Evolutionary conservation across 2,888 invertebrate genomes (phyloP), one percentile per base, ranked within the genome.

Genomic region (Sinentomon sp.): DNA sequence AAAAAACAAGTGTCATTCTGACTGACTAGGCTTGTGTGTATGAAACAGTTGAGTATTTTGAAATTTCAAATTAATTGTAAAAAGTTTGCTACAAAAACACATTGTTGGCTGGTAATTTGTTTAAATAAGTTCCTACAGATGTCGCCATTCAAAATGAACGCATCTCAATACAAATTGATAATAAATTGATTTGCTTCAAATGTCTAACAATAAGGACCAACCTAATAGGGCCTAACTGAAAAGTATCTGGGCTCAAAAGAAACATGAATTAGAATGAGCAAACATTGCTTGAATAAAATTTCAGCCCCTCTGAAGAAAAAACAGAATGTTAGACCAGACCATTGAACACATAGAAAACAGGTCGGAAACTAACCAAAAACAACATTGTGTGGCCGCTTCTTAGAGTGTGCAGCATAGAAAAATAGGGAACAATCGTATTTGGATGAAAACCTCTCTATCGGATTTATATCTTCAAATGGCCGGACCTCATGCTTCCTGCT

Each of bases 341-440:
- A 27, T 12, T 4, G 17, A 7, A 28, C 6, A 9, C n/a, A n/a
- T n/a, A n/a, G n/a, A n/a, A 21, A 17, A 30, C 17, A 12, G 28
- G n/a, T 14, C 12, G 14, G 17, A 14, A 28, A 18, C 41, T 47
- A 45, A 59, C 87, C 89, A 33, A 92, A 50, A 19, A 89, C 59
- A 27, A 94, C 53, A 55, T 89, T 92, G 49, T 89, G 67, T 1
- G 92, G 92, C 10, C 89, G 62, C 51, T 97, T 97, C 54, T 97
- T 97, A 31, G 73, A 78, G 48, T 89, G 78, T 2, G 77, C 76
- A 3, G 75, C 82, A 49, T 89, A 74, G 40, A 77, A 65, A 54
- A 97, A 97, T 18, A 94, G 53, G 0, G 87, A 68, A 10, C 80
- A 66, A 53, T 94, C 83, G 49, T 73, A 67, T 53, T 85, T 89